Conservation (phyloP, 2,888 invertebrate species). For the Hydraecia micacea region DNA sequence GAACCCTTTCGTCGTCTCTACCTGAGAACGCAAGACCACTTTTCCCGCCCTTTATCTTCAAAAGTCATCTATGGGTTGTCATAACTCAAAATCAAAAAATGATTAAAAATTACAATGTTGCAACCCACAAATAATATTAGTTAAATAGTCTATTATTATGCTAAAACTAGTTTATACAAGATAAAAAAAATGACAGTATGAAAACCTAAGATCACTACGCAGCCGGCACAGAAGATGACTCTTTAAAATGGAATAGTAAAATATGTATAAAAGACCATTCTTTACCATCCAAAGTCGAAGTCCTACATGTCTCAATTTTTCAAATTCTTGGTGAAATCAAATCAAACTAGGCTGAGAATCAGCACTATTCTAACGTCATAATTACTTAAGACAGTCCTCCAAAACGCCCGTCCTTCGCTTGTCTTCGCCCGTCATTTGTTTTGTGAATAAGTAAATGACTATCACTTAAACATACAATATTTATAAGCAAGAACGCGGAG, state of each 20-base stretch:
- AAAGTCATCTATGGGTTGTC: too few relatives aligned
- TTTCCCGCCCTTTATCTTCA: too few relatives aligned
- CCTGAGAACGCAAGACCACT: too few relatives aligned
- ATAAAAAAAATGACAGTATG: conserved; percentile 13
- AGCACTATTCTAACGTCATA: too few relatives aligned
- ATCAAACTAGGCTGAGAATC: too few relatives aligned
- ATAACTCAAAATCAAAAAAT: too few relatives aligned
- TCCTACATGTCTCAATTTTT: background rate
- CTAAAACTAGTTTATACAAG: background rate
- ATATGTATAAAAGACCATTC: background rate
- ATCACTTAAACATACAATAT: background rate
- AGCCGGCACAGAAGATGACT: background rate
- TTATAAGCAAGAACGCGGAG: background rate
- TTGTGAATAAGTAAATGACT: background rate
- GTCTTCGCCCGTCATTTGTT: background rate
- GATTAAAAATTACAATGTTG: too few relatives aligned
- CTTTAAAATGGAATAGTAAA: background rate
- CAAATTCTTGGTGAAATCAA: background rate
- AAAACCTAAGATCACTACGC: background rate
- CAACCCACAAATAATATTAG: too few relatives aligned
- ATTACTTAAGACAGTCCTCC: too few relatives aligned
- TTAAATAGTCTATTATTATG: too few relatives aligned
- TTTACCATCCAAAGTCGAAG: background rate
- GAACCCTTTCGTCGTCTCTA: too few relatives aligned
- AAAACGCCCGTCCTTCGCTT: too few relatives aligned